Evolutionary conservation across 1,140 invertebrate species (phyloP).

Genomic region (Uloborus diversus): DNA sequence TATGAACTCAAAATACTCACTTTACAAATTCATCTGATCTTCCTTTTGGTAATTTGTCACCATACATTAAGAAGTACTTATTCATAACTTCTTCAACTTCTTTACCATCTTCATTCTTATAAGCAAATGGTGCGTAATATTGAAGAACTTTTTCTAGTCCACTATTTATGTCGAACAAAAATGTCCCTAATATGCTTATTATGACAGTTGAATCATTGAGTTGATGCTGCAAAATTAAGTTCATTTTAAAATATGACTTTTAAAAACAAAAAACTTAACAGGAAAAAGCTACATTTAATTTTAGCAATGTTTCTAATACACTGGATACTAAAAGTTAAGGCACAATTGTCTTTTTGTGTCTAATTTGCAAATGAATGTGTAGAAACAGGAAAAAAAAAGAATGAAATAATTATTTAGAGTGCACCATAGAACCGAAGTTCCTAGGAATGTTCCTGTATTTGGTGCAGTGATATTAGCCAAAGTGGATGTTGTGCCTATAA

Average conservation of each 20-base stretch:
- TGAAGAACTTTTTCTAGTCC: slow-evolving; percentile 76
- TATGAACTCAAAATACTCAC: slow-evolving; percentile 16
- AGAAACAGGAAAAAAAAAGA: too few relatives aligned
- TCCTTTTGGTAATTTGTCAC: slow-evolving; percentile 64
- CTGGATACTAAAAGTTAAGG: too few relatives aligned
- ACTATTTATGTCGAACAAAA: slow-evolving; percentile 74
- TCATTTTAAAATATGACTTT: neutral
- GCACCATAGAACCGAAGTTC: too few relatives aligned
- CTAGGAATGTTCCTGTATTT: too few relatives aligned
- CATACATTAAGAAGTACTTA: slow-evolving; percentile 94
- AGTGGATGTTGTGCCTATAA: too few relatives aligned
- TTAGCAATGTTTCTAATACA: too few relatives aligned
- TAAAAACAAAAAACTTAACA: too few relatives aligned
- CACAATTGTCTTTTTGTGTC: too few relatives aligned
- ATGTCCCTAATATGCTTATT: slow-evolving; percentile 85
- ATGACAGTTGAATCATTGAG: slow-evolving; percentile 95
- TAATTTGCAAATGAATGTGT: too few relatives aligned
- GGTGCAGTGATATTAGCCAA: too few relatives aligned
- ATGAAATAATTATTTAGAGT: too few relatives aligned
- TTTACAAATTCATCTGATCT: slow-evolving; percentile 29
- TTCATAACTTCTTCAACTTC: slow-evolving; percentile 83
- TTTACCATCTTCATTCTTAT: slow-evolving; percentile 72
- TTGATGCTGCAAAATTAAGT: slow-evolving; percentile 70
- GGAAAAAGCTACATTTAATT: too few relatives aligned
- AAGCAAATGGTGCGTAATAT: slow-evolving; percentile 82